Evolutionary conservation across 2,113 vertebrate species (phyloP).

Genomic region (Lepus europaeus): DNA sequence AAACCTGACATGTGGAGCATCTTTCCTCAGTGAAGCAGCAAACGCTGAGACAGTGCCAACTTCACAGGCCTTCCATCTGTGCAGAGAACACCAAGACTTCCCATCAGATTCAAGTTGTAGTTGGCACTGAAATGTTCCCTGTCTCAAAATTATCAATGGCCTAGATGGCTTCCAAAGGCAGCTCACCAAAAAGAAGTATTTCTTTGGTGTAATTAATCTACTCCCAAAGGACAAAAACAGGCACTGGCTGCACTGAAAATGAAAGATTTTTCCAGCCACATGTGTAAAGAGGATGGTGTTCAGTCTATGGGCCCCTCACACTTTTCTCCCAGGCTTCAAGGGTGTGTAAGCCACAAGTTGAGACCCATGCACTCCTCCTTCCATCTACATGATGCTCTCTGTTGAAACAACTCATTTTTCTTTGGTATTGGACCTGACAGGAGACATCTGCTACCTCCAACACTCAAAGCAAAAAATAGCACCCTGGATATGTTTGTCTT

Average conservation of each 20-base stretch:
- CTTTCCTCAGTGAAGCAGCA: conserved; percentile 63
- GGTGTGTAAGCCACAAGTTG: not conserved
- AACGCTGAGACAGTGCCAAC: conserved; percentile 61
- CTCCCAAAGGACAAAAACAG: conserved; percentile 31
- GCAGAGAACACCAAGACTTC: conserved; percentile 70
- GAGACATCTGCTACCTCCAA: conserved; percentile 32
- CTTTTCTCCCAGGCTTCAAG: not conserved
- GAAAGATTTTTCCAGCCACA: not conserved
- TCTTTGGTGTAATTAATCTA: conserved; percentile 24
- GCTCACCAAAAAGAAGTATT: not conserved
- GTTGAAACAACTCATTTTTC: not conserved
- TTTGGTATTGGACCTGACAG: not conserved
- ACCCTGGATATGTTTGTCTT: not conserved
- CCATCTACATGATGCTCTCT: not conserved
- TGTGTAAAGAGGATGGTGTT: not conserved
- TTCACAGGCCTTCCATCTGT: conserved; percentile 74
- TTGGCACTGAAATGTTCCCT: conserved; percentile 70
- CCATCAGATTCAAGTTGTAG: conserved; percentile 68
- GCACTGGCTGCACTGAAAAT: not conserved
- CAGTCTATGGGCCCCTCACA: not conserved
- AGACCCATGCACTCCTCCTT: not conserved
- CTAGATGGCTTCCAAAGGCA: conserved; percentile 53
- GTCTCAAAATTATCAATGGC: conserved; percentile 65
- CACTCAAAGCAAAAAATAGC: conserved; percentile 46
- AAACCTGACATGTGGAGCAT: conserved; percentile 62